A percentile compares a stretch with the other conserved stretches of the same genome.
These are phyloP conservation scores for Tridacna crocea DNA, from an alignment of 2,888 invertebrate species.

Conservation along the genomic window DNA sequence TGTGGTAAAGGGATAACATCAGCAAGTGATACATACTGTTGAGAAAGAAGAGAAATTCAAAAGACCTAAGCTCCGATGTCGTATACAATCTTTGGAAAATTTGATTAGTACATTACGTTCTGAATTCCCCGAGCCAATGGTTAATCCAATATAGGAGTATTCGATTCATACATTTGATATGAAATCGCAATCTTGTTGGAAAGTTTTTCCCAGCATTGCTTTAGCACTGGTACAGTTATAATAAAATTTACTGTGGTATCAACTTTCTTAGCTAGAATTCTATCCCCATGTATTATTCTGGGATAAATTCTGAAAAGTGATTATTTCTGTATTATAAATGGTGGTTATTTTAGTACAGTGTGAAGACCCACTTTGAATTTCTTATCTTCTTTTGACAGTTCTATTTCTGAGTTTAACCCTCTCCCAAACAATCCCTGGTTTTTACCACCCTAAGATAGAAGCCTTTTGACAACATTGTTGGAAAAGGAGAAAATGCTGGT, in stretches of 20 bases:
- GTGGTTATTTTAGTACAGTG: too few relatives aligned
- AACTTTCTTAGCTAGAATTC: not conserved
- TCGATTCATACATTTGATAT: conserved; percentile 29
- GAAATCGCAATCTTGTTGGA: conserved; percentile 16
- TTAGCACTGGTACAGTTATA: not conserved
- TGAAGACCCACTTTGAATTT: too few relatives aligned
- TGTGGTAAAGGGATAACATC: too few relatives aligned
- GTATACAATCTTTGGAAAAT: conserved; percentile 23
- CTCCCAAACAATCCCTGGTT: too few relatives aligned
- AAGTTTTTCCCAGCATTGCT: not conserved
- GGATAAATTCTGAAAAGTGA: conserved; percentile 20
- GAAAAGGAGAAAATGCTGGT: too few relatives aligned
- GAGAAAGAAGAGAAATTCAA: conserved; percentile 22
- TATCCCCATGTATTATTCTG: not conserved
- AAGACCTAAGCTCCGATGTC: conserved; percentile 24
- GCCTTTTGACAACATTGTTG: too few relatives aligned
- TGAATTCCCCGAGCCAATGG: conserved; percentile 22
- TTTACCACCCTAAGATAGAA: too few relatives aligned
- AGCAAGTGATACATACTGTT: not conserved
- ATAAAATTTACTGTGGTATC: conserved; percentile 1
- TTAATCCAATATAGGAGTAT: conserved; percentile 26
- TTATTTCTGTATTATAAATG: too few relatives aligned
- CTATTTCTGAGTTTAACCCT: too few relatives aligned
- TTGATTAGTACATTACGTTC: conserved; percentile 23
- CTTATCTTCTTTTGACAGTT: too few relatives aligned